These are phyloP conservation scores for Musca vetustissima DNA, from an alignment of 1,140 invertebrate species.

Conservation along the genomic window DNA sequence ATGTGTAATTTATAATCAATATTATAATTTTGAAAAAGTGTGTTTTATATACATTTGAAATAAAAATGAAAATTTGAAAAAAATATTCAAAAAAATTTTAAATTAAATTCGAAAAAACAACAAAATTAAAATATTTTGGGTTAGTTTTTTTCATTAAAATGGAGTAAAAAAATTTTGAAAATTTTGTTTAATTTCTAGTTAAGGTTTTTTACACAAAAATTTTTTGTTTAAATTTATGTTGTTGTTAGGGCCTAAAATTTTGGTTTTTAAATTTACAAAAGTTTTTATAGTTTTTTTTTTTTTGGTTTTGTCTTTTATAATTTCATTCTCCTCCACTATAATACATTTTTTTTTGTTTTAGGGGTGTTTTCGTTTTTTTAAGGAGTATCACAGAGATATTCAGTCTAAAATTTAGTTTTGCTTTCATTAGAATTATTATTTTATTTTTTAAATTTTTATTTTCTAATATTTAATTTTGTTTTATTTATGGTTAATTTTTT, in stretches of 20 bases:
- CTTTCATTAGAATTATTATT: slow-evolving; percentile 56
- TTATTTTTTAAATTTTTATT: slow-evolving; percentile 28
- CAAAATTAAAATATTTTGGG: neutral
- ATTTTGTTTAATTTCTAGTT: slow-evolving; percentile 9
- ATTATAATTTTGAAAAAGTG: neutral
- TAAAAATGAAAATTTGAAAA: neutral
- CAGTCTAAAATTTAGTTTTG: slow-evolving; percentile 52
- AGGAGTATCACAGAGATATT: slow-evolving; percentile 55
- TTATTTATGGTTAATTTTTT: neutral
- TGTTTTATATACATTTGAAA: slow-evolving; percentile 8
- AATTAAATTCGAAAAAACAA: neutral
- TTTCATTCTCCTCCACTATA: too few relatives aligned
- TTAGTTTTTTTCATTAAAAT: slow-evolving; percentile 11
- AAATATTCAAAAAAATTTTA: neutral
- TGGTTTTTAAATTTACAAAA: slow-evolving; percentile 50
- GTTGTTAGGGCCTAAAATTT: slow-evolving; percentile 49
- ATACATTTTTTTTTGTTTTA: slow-evolving; percentile 23
- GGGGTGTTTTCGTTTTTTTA: slow-evolving; percentile 25
- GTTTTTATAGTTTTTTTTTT: slow-evolving; percentile 44
- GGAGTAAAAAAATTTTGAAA: slow-evolving; percentile 24
- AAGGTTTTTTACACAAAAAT: slow-evolving; percentile 28
- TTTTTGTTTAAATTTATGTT: slow-evolving; percentile 42
- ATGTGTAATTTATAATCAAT: too few relatives aligned
- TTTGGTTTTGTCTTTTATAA: slow-evolving; percentile 27
- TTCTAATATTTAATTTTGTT: too few relatives aligned